These are phyloP conservation scores for Imbricaverruca yamaguchii DNA, from an alignment of 2,888 invertebrate species.

Conservation along the genomic window DNA sequence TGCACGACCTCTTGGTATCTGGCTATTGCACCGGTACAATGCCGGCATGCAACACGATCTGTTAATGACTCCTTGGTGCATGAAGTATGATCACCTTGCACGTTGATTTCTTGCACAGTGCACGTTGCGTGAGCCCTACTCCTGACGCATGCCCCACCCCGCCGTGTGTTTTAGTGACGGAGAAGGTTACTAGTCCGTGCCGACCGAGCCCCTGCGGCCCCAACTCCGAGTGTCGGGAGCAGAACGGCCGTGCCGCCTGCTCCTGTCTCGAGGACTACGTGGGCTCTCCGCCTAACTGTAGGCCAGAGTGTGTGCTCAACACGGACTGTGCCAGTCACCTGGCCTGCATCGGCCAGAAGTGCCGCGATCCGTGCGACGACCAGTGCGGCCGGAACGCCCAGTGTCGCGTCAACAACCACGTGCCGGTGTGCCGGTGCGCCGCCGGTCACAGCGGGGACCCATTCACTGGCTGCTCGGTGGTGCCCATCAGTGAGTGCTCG, in stretches of 20 bases:
- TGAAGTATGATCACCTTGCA: too few species aligned
- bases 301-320: conserved; percentile 66
- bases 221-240: conserved; percentile 59
- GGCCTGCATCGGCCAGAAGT: conserved; percentile 61
- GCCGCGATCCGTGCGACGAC: conserved; percentile 52
- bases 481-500: not conserved
- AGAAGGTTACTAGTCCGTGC: conserved; percentile 39
- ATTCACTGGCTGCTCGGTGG: not conserved
- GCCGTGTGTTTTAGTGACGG: conserved; percentile 4
- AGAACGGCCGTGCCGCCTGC: conserved; percentile 52
- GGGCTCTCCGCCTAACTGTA: conserved; percentile 59
- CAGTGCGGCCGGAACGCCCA: conserved; percentile 55
- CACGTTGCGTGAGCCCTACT: not conserved
- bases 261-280: conserved; percentile 60
- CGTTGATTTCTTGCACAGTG: not conserved
- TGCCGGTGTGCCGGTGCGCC: conserved; percentile 59
- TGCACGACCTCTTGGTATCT: not conserved
- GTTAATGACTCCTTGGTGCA: not conserved
- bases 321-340: conserved; percentile 59
- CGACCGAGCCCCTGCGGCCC: conserved; percentile 63
- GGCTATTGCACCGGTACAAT: too few species aligned
- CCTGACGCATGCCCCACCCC: conserved; percentile 44
- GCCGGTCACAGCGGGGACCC: conserved; percentile 68
- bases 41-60: not conserved
- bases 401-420: conserved; percentile 67